These are phyloP conservation scores for Discoglossus pictus DNA, from an alignment of 2,797 vertebrate genomes.

Conservation along the genomic window DNA sequence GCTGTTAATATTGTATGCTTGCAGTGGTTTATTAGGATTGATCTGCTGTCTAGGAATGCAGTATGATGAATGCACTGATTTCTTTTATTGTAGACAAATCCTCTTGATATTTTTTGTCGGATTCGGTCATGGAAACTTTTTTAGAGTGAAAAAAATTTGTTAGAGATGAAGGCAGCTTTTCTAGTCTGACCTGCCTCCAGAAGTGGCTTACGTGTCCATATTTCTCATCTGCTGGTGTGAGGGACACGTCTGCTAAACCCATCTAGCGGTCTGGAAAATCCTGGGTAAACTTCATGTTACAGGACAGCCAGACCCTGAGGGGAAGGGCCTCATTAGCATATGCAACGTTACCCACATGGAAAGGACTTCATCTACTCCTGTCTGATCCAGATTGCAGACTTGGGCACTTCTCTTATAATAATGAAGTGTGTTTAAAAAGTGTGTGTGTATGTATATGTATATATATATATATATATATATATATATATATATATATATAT, in stretches of 20 bases:
- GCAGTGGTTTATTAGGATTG: too few species aligned
- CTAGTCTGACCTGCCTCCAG: slow-evolving; percentile 14
- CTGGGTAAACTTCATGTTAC: background rate
- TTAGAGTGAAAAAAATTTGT: background rate
- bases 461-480: too few species aligned
- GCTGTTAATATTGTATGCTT: too few species aligned
- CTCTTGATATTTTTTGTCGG: background rate
- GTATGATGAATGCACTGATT: too few species aligned
- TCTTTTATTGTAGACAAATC: background rate
- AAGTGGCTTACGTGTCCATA: slow-evolving; percentile 48
- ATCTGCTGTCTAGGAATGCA: too few species aligned
- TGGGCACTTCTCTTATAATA: too few species aligned
- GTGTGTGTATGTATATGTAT: too few species aligned
- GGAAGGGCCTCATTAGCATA: slow-evolving; percentile 19
- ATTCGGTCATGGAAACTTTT: slow-evolving; percentile 31
- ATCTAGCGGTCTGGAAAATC: slow-evolving; percentile 40
- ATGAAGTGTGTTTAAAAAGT: too few species aligned
- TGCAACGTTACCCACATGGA: background rate
- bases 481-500: too few species aligned
- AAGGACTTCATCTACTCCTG: background rate
- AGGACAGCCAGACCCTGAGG: background rate
- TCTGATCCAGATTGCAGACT: background rate
- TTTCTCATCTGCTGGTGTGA: slow-evolving; percentile 19
- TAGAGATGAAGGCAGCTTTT: slow-evolving; percentile 1
- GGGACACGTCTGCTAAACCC: slow-evolving; percentile 49